Conservation (phyloP, 2,113 vertebrate species). For the Menura novaehollandiae region DNA sequence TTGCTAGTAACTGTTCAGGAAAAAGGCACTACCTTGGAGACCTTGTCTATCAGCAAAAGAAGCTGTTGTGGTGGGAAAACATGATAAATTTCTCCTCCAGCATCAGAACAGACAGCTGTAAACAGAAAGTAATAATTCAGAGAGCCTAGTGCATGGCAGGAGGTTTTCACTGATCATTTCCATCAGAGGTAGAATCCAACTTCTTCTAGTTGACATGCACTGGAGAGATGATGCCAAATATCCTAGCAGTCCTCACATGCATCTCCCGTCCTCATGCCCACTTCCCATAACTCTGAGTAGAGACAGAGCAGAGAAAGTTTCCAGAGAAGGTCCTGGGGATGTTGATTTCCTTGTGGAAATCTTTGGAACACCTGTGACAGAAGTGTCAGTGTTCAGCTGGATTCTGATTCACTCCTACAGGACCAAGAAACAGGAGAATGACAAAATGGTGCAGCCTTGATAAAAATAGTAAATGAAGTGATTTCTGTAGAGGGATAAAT, state of each 20-base stretch:
- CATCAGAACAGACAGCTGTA: not conserved
- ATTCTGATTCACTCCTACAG: not conserved
- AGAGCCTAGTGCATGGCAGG: not conserved
- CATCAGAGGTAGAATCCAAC: not conserved
- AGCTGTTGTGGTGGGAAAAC: not conserved
- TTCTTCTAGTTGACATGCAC: not conserved
- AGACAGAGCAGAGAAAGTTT: not conserved
- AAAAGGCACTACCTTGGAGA: not conserved
- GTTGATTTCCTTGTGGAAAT: not conserved
- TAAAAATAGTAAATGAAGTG: not conserved
- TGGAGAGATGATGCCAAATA: not conserved
- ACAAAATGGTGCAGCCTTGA: not conserved
- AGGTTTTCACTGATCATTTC: constrained; percentile 41
- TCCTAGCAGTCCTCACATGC: not conserved
- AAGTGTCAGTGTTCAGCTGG: not conserved
- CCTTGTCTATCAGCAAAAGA: not conserved
- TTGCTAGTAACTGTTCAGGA: not conserved
- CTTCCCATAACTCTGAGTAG: not conserved
- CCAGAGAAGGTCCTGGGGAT: not conserved
- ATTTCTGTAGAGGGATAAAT: not conserved
- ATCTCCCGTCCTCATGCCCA: not conserved
- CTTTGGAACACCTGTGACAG: not conserved
- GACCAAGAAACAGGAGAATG: not conserved
- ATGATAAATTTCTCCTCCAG: not conserved
- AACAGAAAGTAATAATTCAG: not conserved